phyloP scores from a whole-genome alignment of 2,888 invertebrate genomes.

The Plagiodera versicolora region DNA sequence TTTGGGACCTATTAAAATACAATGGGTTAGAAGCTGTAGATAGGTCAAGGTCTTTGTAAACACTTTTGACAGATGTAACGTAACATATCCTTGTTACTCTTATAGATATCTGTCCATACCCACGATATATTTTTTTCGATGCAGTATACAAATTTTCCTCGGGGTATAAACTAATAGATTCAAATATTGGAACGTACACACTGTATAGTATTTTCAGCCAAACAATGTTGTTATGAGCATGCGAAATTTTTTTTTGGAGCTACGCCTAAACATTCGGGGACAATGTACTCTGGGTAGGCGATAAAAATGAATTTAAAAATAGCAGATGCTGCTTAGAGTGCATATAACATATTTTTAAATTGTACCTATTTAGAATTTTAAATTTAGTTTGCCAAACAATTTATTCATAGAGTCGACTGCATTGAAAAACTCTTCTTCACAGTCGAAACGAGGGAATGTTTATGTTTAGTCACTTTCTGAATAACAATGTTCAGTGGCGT shows the following conservation, averaged over 20 bases:
- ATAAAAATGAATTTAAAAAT: conserved; percentile 47
- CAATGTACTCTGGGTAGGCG: conserved; percentile 38
- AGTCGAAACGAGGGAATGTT: conserved; percentile 22
- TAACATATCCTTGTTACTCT: too few species aligned
- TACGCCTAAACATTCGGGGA: conserved; percentile 36
- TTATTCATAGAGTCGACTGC: conserved; percentile 38
- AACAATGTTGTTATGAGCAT: not conserved
- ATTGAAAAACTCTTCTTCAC: conserved; percentile 29
- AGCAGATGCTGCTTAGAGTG: conserved; percentile 44
- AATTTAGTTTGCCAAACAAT: conserved; percentile 48
- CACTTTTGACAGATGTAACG: too few species aligned
- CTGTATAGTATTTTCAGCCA: too few species aligned
- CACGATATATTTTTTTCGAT: too few species aligned
- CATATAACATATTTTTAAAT: conserved; percentile 48
- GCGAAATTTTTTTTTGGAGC: conserved; percentile 27
- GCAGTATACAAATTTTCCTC: too few species aligned
- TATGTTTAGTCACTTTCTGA: conserved; percentile 29
- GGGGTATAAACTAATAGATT: too few species aligned
- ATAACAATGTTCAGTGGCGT: conserved; percentile 9
- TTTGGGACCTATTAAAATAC: not conserved
- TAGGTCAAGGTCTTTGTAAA: too few species aligned
- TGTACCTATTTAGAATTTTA: conserved; percentile 47
- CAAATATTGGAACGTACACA: too few species aligned
- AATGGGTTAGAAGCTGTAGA: too few species aligned
- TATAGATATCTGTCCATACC: too few species aligned